A percentile compares a stretch with the other conserved stretches of the same genome.
Evolutionary conservation across 2,888 invertebrate species (phyloP).

Genomic region (Stenichneumon culpator): DNA sequence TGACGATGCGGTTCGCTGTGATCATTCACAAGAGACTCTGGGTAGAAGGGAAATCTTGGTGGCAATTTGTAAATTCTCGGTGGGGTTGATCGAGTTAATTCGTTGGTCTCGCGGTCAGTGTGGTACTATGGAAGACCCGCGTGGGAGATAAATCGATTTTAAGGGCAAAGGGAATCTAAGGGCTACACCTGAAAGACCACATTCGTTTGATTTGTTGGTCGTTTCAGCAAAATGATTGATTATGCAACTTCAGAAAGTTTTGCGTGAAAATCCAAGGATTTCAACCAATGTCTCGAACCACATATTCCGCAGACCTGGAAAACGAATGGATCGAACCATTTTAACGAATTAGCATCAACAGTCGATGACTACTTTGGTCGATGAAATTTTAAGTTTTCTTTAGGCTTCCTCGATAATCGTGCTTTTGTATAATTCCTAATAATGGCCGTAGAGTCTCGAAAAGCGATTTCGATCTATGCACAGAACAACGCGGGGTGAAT

Average conservation of each 20-base stretch:
- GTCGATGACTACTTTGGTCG: not conserved
- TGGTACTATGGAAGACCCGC: not conserved
- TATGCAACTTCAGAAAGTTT: not conserved
- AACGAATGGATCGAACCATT: not conserved
- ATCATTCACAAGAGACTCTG: slow-evolving; percentile 53
- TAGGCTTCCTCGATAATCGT: slow-evolving; percentile 11
- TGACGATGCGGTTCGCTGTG: slow-evolving; percentile 53
- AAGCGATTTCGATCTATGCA: slow-evolving; percentile 82
- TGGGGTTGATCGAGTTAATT: not conserved
- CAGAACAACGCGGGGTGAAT: slow-evolving; percentile 75
- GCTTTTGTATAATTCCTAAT: slow-evolving; percentile 36
- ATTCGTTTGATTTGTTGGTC: not conserved
- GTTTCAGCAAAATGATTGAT: not conserved
- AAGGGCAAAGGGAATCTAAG: not conserved
- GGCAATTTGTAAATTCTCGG: slow-evolving; percentile 2
- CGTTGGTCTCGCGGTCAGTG: not conserved
- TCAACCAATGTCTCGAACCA: not conserved
- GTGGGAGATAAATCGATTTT: not conserved
- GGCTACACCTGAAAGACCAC: not conserved
- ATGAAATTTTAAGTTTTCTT: slow-evolving; percentile 5
- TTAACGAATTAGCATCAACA: not conserved
- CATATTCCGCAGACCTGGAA: not conserved
- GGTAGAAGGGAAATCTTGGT: not conserved
- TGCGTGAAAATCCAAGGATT: not conserved
- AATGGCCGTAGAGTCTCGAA: slow-evolving; percentile 58